Conservation (phyloP, 2,797 vertebrate species). For the Smutsia temminckii region DNA sequence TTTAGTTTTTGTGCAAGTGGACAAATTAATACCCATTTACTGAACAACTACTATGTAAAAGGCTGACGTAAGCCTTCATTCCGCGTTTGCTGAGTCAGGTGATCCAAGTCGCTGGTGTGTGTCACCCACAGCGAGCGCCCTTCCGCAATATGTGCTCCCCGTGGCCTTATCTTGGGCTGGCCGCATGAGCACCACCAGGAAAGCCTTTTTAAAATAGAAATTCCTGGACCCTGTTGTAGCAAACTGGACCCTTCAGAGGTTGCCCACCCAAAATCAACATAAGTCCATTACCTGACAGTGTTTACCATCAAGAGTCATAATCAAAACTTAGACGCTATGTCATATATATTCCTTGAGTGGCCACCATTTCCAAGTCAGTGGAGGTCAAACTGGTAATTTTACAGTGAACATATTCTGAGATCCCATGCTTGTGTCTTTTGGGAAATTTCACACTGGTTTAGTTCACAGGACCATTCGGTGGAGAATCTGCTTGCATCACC, state of each 20-base stretch:
- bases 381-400: not conserved
- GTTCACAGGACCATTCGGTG: not conserved
- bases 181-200: not conserved
- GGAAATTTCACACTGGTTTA: not conserved
- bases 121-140: no score
- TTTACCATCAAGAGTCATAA: not conserved
- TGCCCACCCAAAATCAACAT: not conserved
- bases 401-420: not conserved
- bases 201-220: not conserved
- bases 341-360: not conserved
- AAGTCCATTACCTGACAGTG: not conserved
- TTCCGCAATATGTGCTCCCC: not conserved
- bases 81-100: not conserved
- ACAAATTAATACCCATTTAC: not conserved
- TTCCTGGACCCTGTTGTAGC: not conserved
- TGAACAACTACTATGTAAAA: not conserved
- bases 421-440: not conserved
- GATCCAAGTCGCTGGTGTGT: accelerated
- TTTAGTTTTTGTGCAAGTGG: not conserved
- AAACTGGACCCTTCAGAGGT: not conserved
- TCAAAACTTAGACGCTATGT: not conserved
- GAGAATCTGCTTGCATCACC: not conserved
- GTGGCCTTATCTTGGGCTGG: not conserved
- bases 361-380: not conserved
- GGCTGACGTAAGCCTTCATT: not conserved